Evolutionary conservation across 2,888 invertebrate genomes (phyloP).

Genomic region (Hyles lineata): DNA sequence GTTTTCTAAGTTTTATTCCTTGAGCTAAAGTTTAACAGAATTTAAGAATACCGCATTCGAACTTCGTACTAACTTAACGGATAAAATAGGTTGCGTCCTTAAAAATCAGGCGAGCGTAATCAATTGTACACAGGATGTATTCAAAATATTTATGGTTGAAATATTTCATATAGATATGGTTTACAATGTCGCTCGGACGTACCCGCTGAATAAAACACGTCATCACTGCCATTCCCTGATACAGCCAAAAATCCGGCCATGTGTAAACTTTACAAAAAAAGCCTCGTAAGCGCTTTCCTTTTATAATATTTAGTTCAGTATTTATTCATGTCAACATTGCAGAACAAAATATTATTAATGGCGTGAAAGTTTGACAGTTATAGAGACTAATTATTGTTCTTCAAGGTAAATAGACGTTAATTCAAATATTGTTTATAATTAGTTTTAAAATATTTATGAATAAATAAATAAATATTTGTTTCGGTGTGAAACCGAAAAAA

Average conservation of each 20-base stretch:
- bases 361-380: not conserved
- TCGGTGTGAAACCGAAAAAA: too few relatives aligned
- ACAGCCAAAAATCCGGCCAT: constrained; percentile 46
- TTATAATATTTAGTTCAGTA: not conserved
- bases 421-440: too few relatives aligned
- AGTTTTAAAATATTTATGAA: too few relatives aligned
- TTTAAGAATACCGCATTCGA: constrained; percentile 7
- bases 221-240: constrained; percentile 50
- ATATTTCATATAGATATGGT: constrained; percentile 60
- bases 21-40: constrained; percentile 2
- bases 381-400: too few relatives aligned
- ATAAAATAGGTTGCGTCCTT: not conserved
- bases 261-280: constrained; percentile 40
- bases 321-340: not conserved
- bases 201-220: constrained; percentile 57
- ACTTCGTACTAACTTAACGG: not conserved
- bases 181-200: constrained; percentile 43
- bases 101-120: constrained; percentile 30
- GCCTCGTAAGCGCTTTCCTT: not conserved
- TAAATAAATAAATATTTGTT: too few relatives aligned
- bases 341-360: not conserved
- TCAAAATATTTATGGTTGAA: constrained; percentile 61
- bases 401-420: too few relatives aligned
- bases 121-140: constrained; percentile 53
- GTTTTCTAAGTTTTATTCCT: constrained; percentile 5